Base-by-base conservation (phyloP, 2,797 vertebrate genomes). In the Helostoma temminkii region DNA sequence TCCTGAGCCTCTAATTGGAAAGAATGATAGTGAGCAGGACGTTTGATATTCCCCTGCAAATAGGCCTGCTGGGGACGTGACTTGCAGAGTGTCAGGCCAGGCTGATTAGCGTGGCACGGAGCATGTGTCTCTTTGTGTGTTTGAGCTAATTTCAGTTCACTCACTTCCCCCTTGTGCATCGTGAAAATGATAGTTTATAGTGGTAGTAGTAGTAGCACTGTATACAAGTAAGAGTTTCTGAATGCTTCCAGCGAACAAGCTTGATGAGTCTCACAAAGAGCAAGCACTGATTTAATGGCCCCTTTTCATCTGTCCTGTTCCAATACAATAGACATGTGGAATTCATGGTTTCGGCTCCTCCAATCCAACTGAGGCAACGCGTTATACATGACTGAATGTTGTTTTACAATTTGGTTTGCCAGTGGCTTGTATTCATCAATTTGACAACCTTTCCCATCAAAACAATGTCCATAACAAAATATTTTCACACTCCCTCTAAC, bases 1-100 rank as follows among this genome's bases (percentile, higher is more conserved):
- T 85, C 76, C 69, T 63, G 69, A 81, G 65, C 57, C 72, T 77
- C 70, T 86, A 81, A 83, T 81, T 83, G 77, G 82, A 61, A 75
- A 65, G 78, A 80, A 76, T 76, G 78, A 85, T 64, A 61, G 71
- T 0, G 60, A 69, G 66, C 48, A 72, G 71, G 79, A 80, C 49
- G 53, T 78, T 84, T 80, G 76, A 81, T 85, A 77, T 77, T 76
- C 66, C 71, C 74, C 67, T 66, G 67, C 62, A 78, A 77, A 79
- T 41, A 53, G 70, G 68, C 71, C 78, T 67, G 75, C 46, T 6
- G 65, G 73, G 70, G 67, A 74, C 26, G 16, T 32, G 19, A 65
- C 70, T 66, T 47, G 53, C 70, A 47, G 68, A 73, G 55, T 28
- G 66, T 18, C n/a, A 41, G 48, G 53, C 42, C 41, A 11, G 26